Percentiles rank a stretch among this genome's conserved stretches.
phyloP scores from a whole-genome alignment of 2,888 invertebrate species.

The Melanotus villosus region DNA sequence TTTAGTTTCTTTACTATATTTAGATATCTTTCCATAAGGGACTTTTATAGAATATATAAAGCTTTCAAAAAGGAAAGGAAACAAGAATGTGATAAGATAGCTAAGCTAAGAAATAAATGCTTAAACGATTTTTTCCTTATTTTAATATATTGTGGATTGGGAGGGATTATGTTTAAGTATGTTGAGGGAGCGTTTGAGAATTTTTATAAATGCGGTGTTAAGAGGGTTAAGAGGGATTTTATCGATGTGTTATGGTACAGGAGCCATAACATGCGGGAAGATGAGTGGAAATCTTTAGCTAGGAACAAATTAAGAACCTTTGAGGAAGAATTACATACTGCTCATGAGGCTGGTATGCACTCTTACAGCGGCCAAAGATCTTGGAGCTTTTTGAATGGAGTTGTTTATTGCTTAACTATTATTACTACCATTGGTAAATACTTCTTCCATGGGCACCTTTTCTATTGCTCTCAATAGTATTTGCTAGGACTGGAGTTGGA shows the following conservation, averaged over 20 bases:
- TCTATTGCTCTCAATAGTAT: no score
- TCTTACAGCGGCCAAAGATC: slow-evolving; percentile 87
- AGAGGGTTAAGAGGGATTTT: slow-evolving; percentile 88
- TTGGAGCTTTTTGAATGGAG: slow-evolving; percentile 91
- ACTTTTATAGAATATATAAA: slow-evolving; percentile 71
- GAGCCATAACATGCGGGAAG: slow-evolving; percentile 87
- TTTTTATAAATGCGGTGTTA: slow-evolving; percentile 90
- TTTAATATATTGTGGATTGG: slow-evolving; percentile 82
- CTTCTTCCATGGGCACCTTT: no score
- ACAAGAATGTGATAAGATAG: slow-evolving; percentile 72
- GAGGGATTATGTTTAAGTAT: slow-evolving; percentile 85
- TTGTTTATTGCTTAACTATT: slow-evolving; percentile 89
- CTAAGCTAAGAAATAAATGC: slow-evolving; percentile 76
- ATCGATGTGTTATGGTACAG: slow-evolving; percentile 86
- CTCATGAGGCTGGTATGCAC: slow-evolving; percentile 87
- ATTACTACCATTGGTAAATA: slow-evolving; percentile 88
- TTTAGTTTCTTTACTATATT: slow-evolving; percentile 57
- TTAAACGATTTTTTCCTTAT: slow-evolving; percentile 78
- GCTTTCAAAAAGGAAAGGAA: slow-evolving; percentile 74
- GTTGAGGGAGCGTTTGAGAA: slow-evolving; percentile 90
- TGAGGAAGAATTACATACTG: slow-evolving; percentile 87
- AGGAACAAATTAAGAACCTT: slow-evolving; percentile 85
- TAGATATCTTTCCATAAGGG: slow-evolving; percentile 66
- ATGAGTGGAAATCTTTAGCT: slow-evolving; percentile 92
- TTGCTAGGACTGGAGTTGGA: no score